Evolutionary conservation across 2,888 invertebrate species (phyloP).

Genomic region (Phalera bucephala): DNA sequence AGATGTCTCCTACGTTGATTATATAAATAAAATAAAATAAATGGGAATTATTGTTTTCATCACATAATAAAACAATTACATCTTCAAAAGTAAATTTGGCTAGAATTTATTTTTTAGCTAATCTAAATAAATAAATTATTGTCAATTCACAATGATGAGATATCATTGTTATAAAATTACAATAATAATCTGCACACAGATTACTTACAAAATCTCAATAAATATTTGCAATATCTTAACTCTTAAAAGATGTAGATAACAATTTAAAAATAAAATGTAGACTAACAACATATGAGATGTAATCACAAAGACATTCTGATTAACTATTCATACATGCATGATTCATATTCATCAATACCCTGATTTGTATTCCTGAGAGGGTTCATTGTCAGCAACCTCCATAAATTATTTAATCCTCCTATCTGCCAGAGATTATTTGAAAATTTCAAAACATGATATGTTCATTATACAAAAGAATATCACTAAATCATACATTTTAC

Average conservation of each 20-base stretch:
- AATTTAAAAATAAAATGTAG: neutral
- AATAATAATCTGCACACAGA: conserved; percentile 20
- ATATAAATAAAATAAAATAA: conserved; percentile 74
- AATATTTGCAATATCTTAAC: conserved; percentile 11
- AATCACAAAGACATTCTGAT: conserved; percentile 1
- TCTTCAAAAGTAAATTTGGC: conserved; percentile 24
- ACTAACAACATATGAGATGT: conserved; percentile 2
- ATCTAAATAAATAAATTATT: conserved; percentile 50
- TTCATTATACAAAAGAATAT: too few relatives aligned
- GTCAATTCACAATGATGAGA: conserved; percentile 41
- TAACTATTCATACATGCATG: conserved; percentile 3
- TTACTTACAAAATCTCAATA: conserved; percentile 13
- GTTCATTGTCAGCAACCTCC: conserved; percentile 18
- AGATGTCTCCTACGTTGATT: conserved; percentile 74
- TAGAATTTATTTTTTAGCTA: conserved; percentile 22
- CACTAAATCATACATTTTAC: too few relatives aligned
- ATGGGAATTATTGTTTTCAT: conserved; percentile 41
- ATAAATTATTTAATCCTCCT: neutral
- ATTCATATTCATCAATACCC: conserved; percentile 16
- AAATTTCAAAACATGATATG: too few relatives aligned
- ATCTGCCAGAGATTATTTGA: too few relatives aligned
- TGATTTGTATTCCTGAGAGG: conserved; percentile 17
- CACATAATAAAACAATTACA: conserved; percentile 21
- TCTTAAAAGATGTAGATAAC: conserved; percentile 20
- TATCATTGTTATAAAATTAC: conserved; percentile 27